A percentile compares a stretch with the other conserved stretches of the same genome.
phyloP scores from a whole-genome alignment of 2,113 vertebrate species.

The Puffinus mauretanicus region DNA sequence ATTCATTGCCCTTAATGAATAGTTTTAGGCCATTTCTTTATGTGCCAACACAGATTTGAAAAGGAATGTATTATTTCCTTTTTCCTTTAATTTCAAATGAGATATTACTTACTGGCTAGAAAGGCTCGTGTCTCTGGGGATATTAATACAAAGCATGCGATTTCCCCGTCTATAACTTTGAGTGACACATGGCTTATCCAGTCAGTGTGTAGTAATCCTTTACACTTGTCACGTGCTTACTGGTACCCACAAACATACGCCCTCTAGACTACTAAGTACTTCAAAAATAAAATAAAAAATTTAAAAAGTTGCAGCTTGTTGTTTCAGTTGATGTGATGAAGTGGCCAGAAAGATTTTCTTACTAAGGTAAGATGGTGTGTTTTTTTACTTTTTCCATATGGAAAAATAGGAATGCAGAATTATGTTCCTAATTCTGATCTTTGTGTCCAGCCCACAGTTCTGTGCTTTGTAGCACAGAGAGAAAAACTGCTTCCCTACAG shows the following conservation, averaged over 20 bases:
- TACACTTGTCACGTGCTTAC: neutral
- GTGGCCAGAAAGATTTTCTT: neutral
- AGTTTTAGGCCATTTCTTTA: neutral
- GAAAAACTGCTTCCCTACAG: neutral
- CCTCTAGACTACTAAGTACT: neutral
- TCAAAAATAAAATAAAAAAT: neutral
- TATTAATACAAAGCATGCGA: neutral
- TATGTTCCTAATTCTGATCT: neutral
- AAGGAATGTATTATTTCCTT: neutral
- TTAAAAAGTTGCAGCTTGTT: neutral
- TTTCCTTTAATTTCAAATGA: constrained; percentile 15
- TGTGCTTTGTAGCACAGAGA: neutral
- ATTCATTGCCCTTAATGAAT: neutral
- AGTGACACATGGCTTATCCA: constrained; percentile 16
- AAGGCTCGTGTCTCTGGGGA: neutral
- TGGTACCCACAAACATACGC: neutral
- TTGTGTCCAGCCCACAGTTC: neutral
- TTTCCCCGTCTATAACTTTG: neutral
- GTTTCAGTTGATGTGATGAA: neutral
- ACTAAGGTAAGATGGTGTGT: neutral
- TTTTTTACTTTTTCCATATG: neutral
- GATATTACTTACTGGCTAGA: neutral
- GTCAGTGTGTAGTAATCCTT: neutral
- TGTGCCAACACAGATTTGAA: neutral
- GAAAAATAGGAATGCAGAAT: neutral